Conservation (phyloP, 2,888 invertebrate species). For the Archips crataeganus region DNA sequence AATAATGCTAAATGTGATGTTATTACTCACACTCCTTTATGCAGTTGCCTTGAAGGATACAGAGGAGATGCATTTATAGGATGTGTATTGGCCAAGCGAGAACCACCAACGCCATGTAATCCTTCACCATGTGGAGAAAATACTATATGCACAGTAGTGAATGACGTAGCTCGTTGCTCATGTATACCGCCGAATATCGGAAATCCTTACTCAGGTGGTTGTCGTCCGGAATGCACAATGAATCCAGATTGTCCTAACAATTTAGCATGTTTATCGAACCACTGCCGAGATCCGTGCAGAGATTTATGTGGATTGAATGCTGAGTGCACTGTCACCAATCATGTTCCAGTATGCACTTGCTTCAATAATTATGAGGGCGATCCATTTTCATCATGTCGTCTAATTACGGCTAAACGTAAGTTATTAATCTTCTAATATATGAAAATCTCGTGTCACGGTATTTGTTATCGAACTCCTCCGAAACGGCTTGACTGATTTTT, state of each 20-base stretch:
- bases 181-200: constrained; percentile 96
- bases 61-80: constrained; percentile 95
- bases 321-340: constrained; percentile 92
- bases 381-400: constrained; percentile 92
- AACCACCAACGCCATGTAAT: constrained; percentile 88
- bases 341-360: constrained; percentile 93
- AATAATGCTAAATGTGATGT: constrained; percentile 92
- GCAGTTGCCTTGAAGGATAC: constrained; percentile 91
- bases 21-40: constrained; percentile 92
- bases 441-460: too few species aligned
- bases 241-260: constrained; percentile 93
- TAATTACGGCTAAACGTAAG: constrained; percentile 85
- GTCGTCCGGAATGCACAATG: constrained; percentile 93
- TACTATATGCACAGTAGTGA: constrained; percentile 90
- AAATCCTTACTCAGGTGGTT: constrained; percentile 94
- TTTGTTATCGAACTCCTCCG: too few species aligned
- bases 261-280: constrained; percentile 92
- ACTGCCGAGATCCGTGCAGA: constrained; percentile 94
- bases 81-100: constrained; percentile 86
- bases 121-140: constrained; percentile 95
- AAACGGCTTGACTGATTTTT: too few species aligned
- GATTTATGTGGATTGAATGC: constrained; percentile 94
- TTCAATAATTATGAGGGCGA: constrained; percentile 91
- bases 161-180: constrained; percentile 90
- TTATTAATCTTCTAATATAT: constrained; percentile 45